Percentiles rank a stretch among this genome's conserved stretches.
Evolutionary conservation across 1,140 invertebrate species (phyloP).

Genomic region (Drosophila punjabiensis): DNA sequence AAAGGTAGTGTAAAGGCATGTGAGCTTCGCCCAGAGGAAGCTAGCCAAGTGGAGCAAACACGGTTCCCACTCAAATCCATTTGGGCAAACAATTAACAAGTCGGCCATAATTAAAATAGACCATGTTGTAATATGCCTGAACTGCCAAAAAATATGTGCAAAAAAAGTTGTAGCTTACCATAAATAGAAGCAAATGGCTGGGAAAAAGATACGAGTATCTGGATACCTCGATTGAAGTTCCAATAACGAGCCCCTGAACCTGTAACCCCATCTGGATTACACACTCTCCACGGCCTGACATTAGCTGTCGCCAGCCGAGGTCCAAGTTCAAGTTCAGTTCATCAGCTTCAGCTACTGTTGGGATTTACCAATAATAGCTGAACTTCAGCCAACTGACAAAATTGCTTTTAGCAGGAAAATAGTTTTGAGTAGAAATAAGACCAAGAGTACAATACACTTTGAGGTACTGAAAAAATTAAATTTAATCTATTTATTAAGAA

Average conservation of each 20-base stretch:
- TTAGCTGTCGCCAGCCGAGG: constrained; percentile 56
- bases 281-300: constrained; percentile 23
- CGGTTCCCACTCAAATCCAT: constrained; percentile 27
- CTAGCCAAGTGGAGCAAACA: constrained; percentile 46
- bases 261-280: constrained; percentile 51
- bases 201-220: constrained; percentile 9
- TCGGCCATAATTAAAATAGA: constrained; percentile 22
- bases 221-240: constrained; percentile 26
- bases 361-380: constrained; percentile 63
- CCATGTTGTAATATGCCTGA: constrained; percentile 26
- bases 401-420: constrained; percentile 29
- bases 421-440: not conserved
- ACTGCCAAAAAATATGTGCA: constrained; percentile 21
- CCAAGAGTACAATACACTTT: not conserved
- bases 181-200: constrained; percentile 22
- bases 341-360: constrained; percentile 32
- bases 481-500: not conserved
- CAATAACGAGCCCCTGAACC: constrained; percentile 58
- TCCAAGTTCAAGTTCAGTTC: constrained; percentile 71
- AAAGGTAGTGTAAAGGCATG: not conserved
- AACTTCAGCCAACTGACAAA: constrained; percentile 48
- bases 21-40: constrained; percentile 25
- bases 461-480: not conserved
- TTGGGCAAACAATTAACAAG: constrained; percentile 51
- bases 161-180: constrained; percentile 12